phyloP scores from a whole-genome alignment of 2,888 invertebrate genomes.

The Monoplex corrugatus region DNA sequence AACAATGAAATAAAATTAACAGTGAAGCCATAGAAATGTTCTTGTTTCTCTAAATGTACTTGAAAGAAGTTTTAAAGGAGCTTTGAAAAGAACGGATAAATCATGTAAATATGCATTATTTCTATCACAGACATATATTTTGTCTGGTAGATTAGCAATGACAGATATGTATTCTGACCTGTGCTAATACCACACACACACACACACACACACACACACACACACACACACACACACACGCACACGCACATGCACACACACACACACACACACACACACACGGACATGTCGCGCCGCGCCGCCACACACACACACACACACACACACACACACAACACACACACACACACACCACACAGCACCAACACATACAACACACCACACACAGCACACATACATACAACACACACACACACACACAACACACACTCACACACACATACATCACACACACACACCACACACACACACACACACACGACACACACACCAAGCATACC shows the following conservation, averaged over 20 bases:
- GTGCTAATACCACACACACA: background rate
- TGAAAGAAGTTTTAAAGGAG: no score
- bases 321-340: background rate
- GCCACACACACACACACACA: background rate
- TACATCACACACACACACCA: background rate
- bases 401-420: slow-evolving; percentile 21
- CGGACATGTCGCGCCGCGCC: background rate
- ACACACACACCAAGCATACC: slow-evolving; percentile 1
- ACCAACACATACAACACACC: no score
- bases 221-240: background rate
- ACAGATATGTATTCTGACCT: no score
- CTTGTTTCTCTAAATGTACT: no score
- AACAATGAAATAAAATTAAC: background rate
- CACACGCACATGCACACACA: background rate
- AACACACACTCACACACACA: slow-evolving; percentile 29
- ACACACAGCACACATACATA: background rate
- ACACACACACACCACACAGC: background rate
- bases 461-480: background rate
- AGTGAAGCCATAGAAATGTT: background rate
- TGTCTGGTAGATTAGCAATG: no score
- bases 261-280: slow-evolving; percentile 13
- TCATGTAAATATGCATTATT: no score
- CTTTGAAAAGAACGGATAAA: no score
- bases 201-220: slow-evolving; percentile 13
- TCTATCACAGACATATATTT: no score